A percentile compares a stretch with the other conserved stretches of the same genome.
These are phyloP conservation scores for Micromesistius poutassou DNA, from an alignment of 2,797 vertebrate species.

Conservation along the genomic window DNA sequence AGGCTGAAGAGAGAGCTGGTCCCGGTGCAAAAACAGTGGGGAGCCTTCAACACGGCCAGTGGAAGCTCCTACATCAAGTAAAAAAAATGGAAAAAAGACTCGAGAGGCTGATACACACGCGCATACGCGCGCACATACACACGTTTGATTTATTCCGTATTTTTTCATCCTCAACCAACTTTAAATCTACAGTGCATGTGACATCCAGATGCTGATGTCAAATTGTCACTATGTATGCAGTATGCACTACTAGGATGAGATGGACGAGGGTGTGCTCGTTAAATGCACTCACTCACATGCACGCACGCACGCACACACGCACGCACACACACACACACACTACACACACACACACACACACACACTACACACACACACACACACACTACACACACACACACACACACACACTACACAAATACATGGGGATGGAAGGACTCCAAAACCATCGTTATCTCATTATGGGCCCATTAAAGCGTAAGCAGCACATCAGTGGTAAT, in stretches of 20 bases:
- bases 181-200: background rate
- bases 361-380: background rate
- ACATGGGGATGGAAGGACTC: conserved; percentile 26
- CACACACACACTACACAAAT: background rate
- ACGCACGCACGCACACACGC: no score
- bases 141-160: background rate
- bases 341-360: background rate
- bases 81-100: background rate
- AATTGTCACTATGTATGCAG: background rate
- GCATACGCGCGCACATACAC: background rate
- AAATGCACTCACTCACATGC: background rate
- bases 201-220: background rate
- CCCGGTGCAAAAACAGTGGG: conserved; percentile 85
- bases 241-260: background rate
- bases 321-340: background rate
- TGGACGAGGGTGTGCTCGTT: background rate
- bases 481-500: conserved; percentile 42
- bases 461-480: conserved; percentile 46
- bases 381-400: background rate
- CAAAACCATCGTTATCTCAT: conserved; percentile 40
- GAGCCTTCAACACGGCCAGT: conserved; percentile 78
- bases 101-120: background rate
- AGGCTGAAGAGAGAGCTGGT: conserved; percentile 78
- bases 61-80: conserved; percentile 82
- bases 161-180: background rate